These are phyloP conservation scores for Drosophila atripex DNA, from an alignment of 2,888 invertebrate genomes.

Conservation along the genomic window DNA sequence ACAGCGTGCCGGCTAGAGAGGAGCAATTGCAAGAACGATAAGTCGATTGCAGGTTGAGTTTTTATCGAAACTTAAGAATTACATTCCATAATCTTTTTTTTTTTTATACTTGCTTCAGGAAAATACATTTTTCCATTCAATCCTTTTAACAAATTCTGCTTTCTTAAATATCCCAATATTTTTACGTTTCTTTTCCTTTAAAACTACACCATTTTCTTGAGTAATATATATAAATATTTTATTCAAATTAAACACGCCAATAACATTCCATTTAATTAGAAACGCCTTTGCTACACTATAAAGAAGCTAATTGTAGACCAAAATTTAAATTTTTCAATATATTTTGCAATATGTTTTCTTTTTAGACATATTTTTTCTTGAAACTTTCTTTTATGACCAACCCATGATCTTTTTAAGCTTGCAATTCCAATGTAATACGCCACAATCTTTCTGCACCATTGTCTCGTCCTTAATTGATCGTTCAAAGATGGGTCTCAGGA, in stretches of 20 bases:
- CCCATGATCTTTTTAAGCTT: not conserved
- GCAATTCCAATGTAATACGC: not conserved
- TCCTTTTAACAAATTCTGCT: too few species aligned
- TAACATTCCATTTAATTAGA: not conserved
- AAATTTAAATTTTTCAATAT: not conserved
- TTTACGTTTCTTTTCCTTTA: too few species aligned
- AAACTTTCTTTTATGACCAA: too few species aligned
- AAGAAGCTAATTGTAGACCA: not conserved
- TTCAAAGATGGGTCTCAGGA: not conserved
- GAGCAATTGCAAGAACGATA: not conserved
- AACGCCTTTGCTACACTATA: not conserved
- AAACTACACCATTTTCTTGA: too few species aligned
- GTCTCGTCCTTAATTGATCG: not conserved
- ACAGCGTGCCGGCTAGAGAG: constrained; percentile 16
- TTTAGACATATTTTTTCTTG: too few species aligned
- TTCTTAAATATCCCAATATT: too few species aligned
- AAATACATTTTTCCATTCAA: too few species aligned
- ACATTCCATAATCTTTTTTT: too few species aligned
- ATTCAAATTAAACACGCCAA: too few species aligned
- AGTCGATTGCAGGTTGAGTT: not conserved
- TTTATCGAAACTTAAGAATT: not conserved
- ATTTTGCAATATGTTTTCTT: not conserved
- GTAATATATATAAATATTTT: too few species aligned
- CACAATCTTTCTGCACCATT: not conserved
- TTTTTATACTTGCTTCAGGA: too few species aligned